These are phyloP conservation scores for Pyrocephalus nanus DNA, from an alignment of 2,797 vertebrate genomes.

Conservation along the genomic window DNA sequence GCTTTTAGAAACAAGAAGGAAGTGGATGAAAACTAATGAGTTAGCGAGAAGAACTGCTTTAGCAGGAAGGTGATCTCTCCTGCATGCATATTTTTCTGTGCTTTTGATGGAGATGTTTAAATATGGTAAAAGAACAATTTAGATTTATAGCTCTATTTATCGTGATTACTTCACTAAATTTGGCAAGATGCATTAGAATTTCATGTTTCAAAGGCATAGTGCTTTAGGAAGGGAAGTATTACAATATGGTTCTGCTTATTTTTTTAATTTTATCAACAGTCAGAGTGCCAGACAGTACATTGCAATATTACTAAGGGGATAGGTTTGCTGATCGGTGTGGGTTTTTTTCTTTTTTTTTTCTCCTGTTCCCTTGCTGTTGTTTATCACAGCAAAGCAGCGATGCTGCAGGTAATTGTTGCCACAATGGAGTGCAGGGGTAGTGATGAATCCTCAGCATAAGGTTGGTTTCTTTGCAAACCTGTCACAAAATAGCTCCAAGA, in stretches of 20 bases:
- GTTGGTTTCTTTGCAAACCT: neutral
- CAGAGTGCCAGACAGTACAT: neutral
- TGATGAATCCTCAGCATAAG: neutral
- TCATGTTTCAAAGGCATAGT: neutral
- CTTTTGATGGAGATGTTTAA: neutral
- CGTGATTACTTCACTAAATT: neutral
- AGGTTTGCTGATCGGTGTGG: neutral
- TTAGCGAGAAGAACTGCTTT: neutral
- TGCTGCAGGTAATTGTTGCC: neutral
- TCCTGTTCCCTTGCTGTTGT: neutral
- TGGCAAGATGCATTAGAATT: neutral
- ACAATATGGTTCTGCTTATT: neutral
- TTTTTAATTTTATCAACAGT: neutral
- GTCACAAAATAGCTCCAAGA: neutral
- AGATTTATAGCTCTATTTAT: neutral
- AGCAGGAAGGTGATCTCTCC: neutral
- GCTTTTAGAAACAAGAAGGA: neutral
- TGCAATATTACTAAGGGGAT: neutral
- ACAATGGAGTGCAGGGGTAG: neutral
- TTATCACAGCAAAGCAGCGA: neutral
- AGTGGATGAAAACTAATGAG: neutral
- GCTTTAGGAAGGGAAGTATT: neutral
- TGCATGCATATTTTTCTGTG: neutral
- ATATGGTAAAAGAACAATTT: neutral
- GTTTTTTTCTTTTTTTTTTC: no score